Evolutionary conservation across 2,113 vertebrate species (phyloP).

Genomic region (Clarias batrachus): DNA sequence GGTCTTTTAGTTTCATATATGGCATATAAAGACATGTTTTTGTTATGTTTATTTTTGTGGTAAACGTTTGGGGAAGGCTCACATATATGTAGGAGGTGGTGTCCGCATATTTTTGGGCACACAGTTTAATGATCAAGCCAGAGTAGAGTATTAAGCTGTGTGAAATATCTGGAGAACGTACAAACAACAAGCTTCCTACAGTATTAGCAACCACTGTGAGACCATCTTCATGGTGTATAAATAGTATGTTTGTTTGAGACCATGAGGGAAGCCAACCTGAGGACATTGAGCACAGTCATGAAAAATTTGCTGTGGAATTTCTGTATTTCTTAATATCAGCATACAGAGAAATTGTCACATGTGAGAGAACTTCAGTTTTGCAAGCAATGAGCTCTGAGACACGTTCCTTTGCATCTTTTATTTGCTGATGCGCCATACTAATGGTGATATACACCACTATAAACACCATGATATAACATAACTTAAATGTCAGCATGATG

Average conservation of each 20-base stretch:
- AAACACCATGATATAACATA: background rate
- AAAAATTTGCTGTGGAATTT: background rate
- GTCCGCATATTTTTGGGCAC: background rate
- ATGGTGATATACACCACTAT: background rate
- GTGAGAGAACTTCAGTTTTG: background rate
- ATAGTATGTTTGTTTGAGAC: background rate
- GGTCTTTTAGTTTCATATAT: background rate
- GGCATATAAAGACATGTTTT: background rate
- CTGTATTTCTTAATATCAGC: background rate
- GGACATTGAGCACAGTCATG: background rate
- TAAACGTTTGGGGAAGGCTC: background rate
- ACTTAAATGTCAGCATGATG: background rate
- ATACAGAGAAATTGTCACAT: background rate
- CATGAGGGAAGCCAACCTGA: background rate
- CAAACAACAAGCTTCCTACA: background rate
- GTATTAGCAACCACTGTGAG: background rate
- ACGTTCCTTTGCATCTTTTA: background rate
- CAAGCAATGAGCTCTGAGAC: background rate
- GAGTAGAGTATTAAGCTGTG: background rate
- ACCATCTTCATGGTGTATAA: background rate
- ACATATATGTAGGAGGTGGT: background rate
- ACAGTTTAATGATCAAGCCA: background rate
- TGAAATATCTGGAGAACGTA: background rate
- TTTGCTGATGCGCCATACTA: background rate
- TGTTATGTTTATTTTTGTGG: background rate